Conservation (phyloP, 2,113 vertebrate species). For the Egretta garzetta region DNA sequence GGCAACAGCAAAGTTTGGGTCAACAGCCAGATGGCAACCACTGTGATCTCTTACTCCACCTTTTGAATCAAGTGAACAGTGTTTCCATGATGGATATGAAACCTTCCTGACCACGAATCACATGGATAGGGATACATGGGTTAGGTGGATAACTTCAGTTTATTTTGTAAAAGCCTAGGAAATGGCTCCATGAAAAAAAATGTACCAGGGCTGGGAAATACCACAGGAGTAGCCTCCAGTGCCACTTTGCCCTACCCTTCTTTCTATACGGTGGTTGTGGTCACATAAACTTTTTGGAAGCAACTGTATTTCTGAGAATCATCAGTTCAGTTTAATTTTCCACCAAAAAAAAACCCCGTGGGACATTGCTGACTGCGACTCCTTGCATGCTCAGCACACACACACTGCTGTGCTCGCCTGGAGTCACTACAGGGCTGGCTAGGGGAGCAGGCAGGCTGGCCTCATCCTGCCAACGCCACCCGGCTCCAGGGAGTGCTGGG, state of each 20-base stretch:
- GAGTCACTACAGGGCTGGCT: rapidly evolving
- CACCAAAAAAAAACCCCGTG: rapidly evolving
- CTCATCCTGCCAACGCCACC: background rate
- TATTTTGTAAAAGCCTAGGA: background rate
- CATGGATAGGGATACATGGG: rapidly evolving
- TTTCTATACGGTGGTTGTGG: background rate
- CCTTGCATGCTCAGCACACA: rapidly evolving
- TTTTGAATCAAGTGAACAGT: background rate
- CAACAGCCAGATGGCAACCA: background rate
- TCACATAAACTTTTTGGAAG: too few species aligned
- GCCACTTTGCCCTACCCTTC: background rate
- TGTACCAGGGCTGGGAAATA: background rate
- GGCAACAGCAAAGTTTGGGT: background rate
- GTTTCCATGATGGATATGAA: background rate
- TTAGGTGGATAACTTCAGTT: background rate
- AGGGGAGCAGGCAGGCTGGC: background rate
- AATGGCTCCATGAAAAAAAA: background rate
- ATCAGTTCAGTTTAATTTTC: background rate
- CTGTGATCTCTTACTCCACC: background rate
- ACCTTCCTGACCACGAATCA: background rate
- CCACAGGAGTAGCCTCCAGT: background rate
- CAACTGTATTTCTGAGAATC: background rate
- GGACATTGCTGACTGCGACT: background rate
- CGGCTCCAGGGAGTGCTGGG: background rate
- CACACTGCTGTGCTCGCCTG: rapidly evolving